Conservation (phyloP, 2,113 vertebrate genomes). For the Colius striatus region DNA sequence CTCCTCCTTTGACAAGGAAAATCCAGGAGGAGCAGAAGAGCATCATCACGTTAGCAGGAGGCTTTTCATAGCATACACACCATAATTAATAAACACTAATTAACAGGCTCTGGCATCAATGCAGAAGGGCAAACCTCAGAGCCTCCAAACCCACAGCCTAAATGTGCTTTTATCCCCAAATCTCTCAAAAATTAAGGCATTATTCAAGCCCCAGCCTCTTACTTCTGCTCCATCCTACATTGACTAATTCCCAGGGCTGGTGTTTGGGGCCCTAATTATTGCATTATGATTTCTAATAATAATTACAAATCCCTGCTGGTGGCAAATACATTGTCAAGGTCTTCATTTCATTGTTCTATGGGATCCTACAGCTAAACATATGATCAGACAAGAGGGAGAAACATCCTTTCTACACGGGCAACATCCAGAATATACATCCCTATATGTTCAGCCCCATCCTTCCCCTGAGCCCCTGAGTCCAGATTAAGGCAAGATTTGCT, state of each 20-base stretch:
- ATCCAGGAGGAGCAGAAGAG: neutral
- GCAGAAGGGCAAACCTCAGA: neutral
- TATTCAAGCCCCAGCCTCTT: neutral
- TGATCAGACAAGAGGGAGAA: neutral
- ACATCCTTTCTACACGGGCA: neutral
- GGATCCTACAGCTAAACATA: neutral
- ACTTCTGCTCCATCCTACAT: neutral
- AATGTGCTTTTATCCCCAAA: neutral
- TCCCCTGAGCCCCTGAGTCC: neutral
- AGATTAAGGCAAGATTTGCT: neutral
- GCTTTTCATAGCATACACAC: rapidly evolving
- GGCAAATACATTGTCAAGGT: neutral
- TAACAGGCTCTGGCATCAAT: rapidly evolving
- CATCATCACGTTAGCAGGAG: neutral
- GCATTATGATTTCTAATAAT: neutral
- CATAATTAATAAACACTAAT: neutral
- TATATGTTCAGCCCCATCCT: neutral
- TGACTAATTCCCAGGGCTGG: neutral
- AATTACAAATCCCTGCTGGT: neutral
- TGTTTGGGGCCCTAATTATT: neutral
- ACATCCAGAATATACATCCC: neutral
- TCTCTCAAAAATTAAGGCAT: neutral
- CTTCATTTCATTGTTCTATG: neutral
- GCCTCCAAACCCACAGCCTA: neutral
- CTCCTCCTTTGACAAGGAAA: slow-evolving; percentile 43